These are phyloP conservation scores for Oreochromis aureus DNA, from an alignment of 2,113 vertebrate genomes.

Conservation along the genomic window DNA sequence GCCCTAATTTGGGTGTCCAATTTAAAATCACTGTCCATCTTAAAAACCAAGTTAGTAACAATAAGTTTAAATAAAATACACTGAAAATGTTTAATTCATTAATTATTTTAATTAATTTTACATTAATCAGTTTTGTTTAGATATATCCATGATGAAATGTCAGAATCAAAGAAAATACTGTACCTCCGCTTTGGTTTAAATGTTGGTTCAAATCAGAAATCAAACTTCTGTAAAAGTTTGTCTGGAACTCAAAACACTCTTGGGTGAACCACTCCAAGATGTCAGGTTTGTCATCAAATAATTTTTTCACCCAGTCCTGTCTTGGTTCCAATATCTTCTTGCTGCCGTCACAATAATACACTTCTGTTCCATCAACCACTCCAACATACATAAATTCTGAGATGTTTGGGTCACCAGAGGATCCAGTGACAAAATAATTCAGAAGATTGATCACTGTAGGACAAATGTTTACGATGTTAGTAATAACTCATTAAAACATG, in stretches of 20 bases:
- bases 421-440: accelerated
- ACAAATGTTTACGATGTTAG: not conserved
- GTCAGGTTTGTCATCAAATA: not conserved
- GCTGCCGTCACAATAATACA: accelerated
- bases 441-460: not conserved
- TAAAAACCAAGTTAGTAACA: not conserved
- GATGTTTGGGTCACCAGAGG: not conserved
- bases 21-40: not conserved
- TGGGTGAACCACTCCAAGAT: accelerated
- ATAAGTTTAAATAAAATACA: not conserved
- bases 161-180: not conserved
- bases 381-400: accelerated
- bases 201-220: not conserved
- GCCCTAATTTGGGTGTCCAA: not conserved
- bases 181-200: accelerated
- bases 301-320: not conserved
- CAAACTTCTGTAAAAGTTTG: accelerated
- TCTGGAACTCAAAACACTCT: accelerated
- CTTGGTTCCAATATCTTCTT: not conserved
- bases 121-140: not conserved
- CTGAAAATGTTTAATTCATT: not conserved
- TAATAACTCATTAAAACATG: not conserved
- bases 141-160: not conserved
- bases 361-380: not conserved
- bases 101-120: accelerated